These are phyloP conservation scores for Harpagoxenus sublaevis DNA, from an alignment of 2,888 invertebrate genomes.

Conservation along the genomic window DNA sequence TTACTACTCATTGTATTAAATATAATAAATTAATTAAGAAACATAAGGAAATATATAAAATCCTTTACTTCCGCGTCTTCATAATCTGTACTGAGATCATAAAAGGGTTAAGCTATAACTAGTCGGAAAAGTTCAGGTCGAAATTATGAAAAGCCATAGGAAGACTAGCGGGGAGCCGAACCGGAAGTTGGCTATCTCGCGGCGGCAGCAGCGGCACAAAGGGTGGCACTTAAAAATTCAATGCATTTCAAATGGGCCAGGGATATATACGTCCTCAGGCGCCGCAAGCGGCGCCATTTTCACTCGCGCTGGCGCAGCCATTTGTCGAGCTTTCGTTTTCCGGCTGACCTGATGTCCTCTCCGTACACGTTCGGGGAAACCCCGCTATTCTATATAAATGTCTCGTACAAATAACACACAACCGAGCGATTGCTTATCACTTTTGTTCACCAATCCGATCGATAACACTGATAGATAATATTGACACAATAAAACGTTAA, in stretches of 20 bases:
- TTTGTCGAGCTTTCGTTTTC: constrained; percentile 61
- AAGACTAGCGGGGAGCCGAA: constrained; percentile 61
- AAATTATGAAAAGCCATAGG: constrained; percentile 63
- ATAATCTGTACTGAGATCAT: background rate
- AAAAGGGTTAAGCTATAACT: background rate
- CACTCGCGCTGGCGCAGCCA: constrained; percentile 54
- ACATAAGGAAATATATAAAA: background rate
- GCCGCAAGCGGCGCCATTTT: constrained; percentile 76
- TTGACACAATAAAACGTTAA: background rate
- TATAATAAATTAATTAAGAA: background rate
- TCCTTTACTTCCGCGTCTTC: background rate
- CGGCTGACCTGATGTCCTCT: constrained; percentile 15
- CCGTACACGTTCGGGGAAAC: background rate
- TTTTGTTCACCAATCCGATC: background rate
- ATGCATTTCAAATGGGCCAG: constrained; percentile 85
- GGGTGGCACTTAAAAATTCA: constrained; percentile 85
- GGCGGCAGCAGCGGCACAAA: constrained; percentile 73
- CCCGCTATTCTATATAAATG: constrained; percentile 17
- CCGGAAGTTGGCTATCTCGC: constrained; percentile 72
- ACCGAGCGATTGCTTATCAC: background rate
- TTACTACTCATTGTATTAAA: background rate
- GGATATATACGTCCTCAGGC: constrained; percentile 75
- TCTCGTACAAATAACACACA: constrained; percentile 3
- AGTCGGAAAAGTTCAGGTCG: constrained; percentile 6
- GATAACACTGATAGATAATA: background rate